Evolutionary conservation across 2,888 invertebrate species (phyloP).

Genomic region (Campaea margaritaria): DNA sequence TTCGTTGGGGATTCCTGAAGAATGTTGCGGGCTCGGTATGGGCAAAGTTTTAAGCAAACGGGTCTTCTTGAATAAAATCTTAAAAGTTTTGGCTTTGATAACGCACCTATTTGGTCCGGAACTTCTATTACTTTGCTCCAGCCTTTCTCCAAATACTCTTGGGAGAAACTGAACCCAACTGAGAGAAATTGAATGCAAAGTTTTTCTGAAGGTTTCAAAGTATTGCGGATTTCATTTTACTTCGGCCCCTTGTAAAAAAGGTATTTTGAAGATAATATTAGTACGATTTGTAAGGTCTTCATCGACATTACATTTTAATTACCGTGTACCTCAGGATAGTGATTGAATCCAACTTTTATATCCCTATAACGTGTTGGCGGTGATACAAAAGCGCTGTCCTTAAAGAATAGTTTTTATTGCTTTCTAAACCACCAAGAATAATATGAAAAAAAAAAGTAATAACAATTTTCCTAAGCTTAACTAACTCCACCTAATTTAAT

Average conservation of each 20-base stretch:
- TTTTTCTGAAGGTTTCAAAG: constrained; percentile 32
- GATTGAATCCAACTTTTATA: constrained; percentile 1
- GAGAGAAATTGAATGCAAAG: constrained; percentile 41
- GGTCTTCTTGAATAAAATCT: constrained; percentile 73
- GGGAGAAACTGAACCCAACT: constrained; percentile 33
- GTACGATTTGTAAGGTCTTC: background rate
- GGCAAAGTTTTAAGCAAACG: constrained; percentile 66
- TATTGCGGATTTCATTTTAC: constrained; percentile 17
- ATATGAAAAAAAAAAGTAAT: constrained; percentile 31
- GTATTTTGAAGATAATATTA: background rate
- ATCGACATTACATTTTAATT: too few species aligned
- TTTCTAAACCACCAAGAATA: constrained; percentile 26
- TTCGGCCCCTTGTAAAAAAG: background rate
- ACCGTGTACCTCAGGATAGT: background rate
- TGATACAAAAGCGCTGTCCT: constrained; percentile 17
- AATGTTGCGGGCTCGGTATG: constrained; percentile 57
- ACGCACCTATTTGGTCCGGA: constrained; percentile 61
- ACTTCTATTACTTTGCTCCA: constrained; percentile 53
- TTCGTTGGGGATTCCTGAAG: constrained; percentile 31
- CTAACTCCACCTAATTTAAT: constrained; percentile 37
- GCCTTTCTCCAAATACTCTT: constrained; percentile 35
- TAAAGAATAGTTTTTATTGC: constrained; percentile 31
- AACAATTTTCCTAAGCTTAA: constrained; percentile 25
- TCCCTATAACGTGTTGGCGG: constrained; percentile 1
- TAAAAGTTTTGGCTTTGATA: constrained; percentile 76